These are phyloP conservation scores for Psittacara wagleri DNA, from an alignment of 2,113 vertebrate genomes.

Conservation along the genomic window DNA sequence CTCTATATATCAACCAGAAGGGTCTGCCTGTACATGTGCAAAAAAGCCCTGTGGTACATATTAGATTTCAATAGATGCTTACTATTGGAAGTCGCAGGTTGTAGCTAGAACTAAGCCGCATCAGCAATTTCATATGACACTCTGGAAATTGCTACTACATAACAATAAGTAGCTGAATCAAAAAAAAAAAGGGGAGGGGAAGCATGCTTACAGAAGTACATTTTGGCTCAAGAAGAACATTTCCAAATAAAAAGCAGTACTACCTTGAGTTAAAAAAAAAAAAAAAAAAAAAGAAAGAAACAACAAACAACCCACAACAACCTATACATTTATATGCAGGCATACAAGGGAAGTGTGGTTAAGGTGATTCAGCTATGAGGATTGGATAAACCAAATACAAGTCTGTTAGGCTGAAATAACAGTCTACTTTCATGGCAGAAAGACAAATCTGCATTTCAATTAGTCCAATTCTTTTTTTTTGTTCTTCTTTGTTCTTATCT, in stretches of 20 bases:
- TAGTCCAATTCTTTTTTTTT: background rate
- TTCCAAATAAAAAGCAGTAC: background rate
- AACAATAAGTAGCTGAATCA: slow-evolving; percentile 68
- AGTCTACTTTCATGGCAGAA: slow-evolving; percentile 1
- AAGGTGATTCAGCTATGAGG: background rate
- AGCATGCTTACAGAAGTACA: background rate
- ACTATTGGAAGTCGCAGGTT: slow-evolving; percentile 53
- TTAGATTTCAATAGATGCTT: slow-evolving; percentile 26
- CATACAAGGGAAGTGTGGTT: background rate
- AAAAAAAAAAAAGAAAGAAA: background rate
- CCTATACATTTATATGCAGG: background rate
- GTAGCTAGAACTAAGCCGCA: slow-evolving; percentile 58
- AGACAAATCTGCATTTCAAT: slow-evolving; percentile 35
- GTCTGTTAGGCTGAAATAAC: slow-evolving; percentile 18
- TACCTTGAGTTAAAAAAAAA: background rate
- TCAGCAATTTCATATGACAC: slow-evolving; percentile 76
- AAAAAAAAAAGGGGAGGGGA: background rate
- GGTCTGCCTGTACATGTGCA: background rate
- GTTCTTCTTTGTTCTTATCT: slow-evolving; percentile 47
- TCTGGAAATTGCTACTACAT: slow-evolving; percentile 71
- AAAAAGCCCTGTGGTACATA: background rate
- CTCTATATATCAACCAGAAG: slow-evolving; percentile 6
- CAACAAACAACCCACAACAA: background rate
- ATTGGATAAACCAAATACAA: background rate
- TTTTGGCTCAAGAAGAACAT: background rate